Evolutionary conservation across 2,797 vertebrate genomes (phyloP), one percentile per base, ranked within the genome.

Genomic region (Myripristis jacobus): DNA sequence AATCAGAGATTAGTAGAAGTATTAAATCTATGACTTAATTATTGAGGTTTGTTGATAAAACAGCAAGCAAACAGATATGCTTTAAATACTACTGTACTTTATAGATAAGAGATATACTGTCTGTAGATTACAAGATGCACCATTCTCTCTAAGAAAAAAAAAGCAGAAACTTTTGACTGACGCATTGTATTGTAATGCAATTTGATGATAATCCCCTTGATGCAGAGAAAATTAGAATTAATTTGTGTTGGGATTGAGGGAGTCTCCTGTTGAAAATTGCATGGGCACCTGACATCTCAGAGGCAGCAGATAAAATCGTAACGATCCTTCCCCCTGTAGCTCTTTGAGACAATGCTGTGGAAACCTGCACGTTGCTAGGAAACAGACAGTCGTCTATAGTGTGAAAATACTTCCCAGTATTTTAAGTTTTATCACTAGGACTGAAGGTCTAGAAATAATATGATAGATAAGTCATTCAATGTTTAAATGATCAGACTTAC

Each of bases 361-460:
- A 82, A 87, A 88, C 70, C 3, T 63, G 77, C 61, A 87, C 82
- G 93, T 94, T 94, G 93, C 92, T 93, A 92, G 91, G 94, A 84
- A 93, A 94, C 93, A 85, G 87, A 88, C 81, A 79, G 77, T 34
- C 74, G 80, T 77, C 73, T 48, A 34, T 36, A 66, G 75, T 58
- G 55, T 57, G 36, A 80, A 73, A 82, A 70, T 16, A 43, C 56
- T 75, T 59, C 68, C 59, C 57, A 68, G 46, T 54, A 41, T 62
- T 36, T 57, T 16, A 66, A n/a, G 22, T 80, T 87, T 77, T 51
- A 73, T 83, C 62, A 60, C 60, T 70, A 19, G 25, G 67, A 81
- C 51, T 86, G n/a, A 71, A 29, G 25, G 81, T 73, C 60, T 15
- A 69, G 41, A 67, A 34, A 77, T 62, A 47, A 61, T 64, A 31